phyloP scores from a whole-genome alignment of 2,797 vertebrate species.

The Enteromius radiatus region DNA sequence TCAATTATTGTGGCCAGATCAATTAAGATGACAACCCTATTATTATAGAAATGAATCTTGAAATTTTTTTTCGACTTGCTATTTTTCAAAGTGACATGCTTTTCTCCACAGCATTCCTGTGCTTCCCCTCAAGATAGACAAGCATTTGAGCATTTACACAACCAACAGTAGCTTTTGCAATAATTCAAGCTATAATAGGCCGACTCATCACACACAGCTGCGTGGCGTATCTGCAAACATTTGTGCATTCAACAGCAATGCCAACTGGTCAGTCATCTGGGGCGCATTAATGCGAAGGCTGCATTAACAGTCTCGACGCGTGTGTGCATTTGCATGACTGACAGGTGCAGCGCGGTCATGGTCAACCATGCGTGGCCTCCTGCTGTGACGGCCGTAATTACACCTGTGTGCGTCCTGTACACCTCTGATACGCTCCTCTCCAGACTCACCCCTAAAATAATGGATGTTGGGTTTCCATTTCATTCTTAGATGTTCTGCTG shows the following conservation, averaged over 20 bases:
- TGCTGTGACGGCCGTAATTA: constrained; percentile 41
- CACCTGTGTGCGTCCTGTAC: constrained; percentile 8
- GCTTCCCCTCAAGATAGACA: constrained; percentile 68
- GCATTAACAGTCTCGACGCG: constrained; percentile 29
- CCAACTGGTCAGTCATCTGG: constrained; percentile 41
- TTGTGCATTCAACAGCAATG: constrained; percentile 50
- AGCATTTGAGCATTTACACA: constrained; percentile 71
- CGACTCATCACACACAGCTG: constrained; percentile 58
- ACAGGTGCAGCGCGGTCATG: constrained; percentile 32
- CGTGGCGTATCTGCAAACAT: constrained; percentile 3
- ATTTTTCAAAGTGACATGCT: not conserved
- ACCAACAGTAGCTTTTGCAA: constrained; percentile 66
- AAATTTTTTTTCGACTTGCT: not conserved
- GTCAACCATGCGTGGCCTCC: constrained; percentile 40
- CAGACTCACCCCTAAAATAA: constrained; percentile 8
- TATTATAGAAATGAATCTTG: constrained; percentile 11
- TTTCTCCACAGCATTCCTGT: constrained; percentile 47
- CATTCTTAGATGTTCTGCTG: not conserved
- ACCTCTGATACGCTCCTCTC: constrained; percentile 14
- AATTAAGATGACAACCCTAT: constrained; percentile 61
- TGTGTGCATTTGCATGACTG: constrained; percentile 37
- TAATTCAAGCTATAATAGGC: constrained; percentile 71
- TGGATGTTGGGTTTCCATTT: not conserved
- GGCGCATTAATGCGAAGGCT: constrained; percentile 33
- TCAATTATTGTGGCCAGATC: constrained; percentile 53